These are phyloP conservation scores for Paramacrobiotus metropolitanus DNA, from an alignment of 1,140 invertebrate genomes.

Conservation along the genomic window DNA sequence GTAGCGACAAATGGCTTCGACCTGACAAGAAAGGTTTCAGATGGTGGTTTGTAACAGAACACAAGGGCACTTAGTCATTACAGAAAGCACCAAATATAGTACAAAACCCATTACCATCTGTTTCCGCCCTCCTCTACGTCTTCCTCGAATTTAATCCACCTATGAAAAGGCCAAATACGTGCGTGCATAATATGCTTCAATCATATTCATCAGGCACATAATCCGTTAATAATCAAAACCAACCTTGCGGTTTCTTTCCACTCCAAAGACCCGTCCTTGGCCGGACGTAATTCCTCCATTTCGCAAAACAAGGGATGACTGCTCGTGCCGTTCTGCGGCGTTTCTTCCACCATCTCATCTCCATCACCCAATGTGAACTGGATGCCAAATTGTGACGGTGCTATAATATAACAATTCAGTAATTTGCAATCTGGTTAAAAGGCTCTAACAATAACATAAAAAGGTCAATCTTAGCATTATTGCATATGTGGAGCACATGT, in stretches of 20 bases:
- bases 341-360: constrained; percentile 32
- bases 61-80: no score
- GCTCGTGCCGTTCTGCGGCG: constrained; percentile 15
- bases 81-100: no score
- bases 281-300: constrained; percentile 56
- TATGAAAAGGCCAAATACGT: constrained; percentile 12
- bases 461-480: no score
- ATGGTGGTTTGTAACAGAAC: no score
- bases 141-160: constrained; percentile 29
- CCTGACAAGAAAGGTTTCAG: no score
- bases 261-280: constrained; percentile 60
- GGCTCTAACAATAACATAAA: no score
- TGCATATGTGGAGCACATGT: no score
- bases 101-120: constrained; percentile 27
- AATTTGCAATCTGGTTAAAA: constrained; percentile 7
- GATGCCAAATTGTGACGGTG: constrained; percentile 23
- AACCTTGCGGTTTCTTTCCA: constrained; percentile 90
- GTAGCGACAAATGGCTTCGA: constrained; percentile 27
- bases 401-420: constrained; percentile 4
- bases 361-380: constrained; percentile 89
- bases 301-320: constrained; percentile 50
- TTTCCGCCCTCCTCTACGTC: constrained; percentile 27
- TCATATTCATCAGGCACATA: no score
- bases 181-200: no score
- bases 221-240: not conserved